Conservation (phyloP, 2,797 vertebrate genomes). For the Allobates femoralis region DNA sequence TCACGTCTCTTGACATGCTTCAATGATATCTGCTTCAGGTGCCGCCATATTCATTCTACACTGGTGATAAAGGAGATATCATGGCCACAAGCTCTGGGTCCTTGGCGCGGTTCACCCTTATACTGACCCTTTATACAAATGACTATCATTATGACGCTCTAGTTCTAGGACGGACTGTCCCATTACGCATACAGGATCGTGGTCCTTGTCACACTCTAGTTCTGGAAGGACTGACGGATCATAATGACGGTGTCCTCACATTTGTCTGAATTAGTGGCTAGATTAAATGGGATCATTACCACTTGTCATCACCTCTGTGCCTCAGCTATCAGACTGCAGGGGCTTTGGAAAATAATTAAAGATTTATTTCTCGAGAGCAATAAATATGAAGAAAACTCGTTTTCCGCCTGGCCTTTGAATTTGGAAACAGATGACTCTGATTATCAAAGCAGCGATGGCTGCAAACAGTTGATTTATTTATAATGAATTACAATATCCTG, state of each 20-base stretch:
- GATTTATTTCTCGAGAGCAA: constrained; percentile 56
- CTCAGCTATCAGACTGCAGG: constrained; percentile 46
- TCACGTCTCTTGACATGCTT: too few relatives aligned
- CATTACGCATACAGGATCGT: neutral
- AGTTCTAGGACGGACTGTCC: neutral
- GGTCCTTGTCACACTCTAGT: neutral
- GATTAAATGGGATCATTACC: constrained; percentile 32
- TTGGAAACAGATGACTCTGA: constrained; percentile 55
- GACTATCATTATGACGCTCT: neutral
- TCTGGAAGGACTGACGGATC: neutral
- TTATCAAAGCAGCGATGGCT: constrained; percentile 36
- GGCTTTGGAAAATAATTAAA: constrained; percentile 57
- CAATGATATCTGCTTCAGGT: too few relatives aligned
- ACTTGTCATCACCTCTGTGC: constrained; percentile 17
- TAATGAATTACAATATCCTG: constrained; percentile 45
- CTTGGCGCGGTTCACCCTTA: too few relatives aligned
- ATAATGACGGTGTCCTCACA: neutral
- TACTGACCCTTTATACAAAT: neutral
- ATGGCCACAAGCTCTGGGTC: too few relatives aligned
- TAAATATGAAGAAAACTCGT: constrained; percentile 32
- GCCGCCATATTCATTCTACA: too few relatives aligned
- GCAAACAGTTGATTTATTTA: constrained; percentile 59
- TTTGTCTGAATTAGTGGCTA: neutral
- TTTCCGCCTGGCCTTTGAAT: constrained; percentile 53
- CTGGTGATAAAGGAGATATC: too few relatives aligned